Evolutionary conservation across 1,140 invertebrate genomes (phyloP).

Genomic region (Geopemphigus sp.): DNA sequence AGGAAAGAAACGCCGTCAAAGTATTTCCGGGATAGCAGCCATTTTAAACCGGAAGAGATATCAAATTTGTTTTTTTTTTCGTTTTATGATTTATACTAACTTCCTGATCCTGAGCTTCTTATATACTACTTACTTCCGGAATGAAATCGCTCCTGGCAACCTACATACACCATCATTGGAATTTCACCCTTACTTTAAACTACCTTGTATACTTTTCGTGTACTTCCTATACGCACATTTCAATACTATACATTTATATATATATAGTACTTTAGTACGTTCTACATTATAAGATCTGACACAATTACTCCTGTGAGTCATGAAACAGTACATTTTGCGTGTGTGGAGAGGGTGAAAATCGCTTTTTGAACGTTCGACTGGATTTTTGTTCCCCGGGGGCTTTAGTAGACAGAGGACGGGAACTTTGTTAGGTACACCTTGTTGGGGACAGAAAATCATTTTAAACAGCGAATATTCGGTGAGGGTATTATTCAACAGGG

Average conservation of each 20-base stretch:
- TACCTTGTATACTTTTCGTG: conserved; percentile 8
- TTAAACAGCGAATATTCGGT: conserved; percentile 39
- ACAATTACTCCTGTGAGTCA: conserved; percentile 46
- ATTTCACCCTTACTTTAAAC: conserved; percentile 19
- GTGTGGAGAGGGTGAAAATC: conserved; percentile 40
- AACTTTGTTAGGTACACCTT: conserved; percentile 49
- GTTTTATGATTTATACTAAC: conserved; percentile 32
- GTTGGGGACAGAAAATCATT: conserved; percentile 49
- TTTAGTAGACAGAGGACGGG: neutral
- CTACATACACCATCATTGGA: neutral
- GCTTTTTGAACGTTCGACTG: conserved; percentile 48
- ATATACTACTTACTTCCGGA: conserved; percentile 39
- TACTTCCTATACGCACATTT: neutral
- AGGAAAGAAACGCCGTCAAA: conserved; percentile 35
- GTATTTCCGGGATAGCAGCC: conserved; percentile 4
- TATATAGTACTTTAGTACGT: neutral
- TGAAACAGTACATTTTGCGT: conserved; percentile 30
- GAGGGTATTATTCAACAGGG: conserved; percentile 48
- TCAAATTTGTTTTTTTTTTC: conserved; percentile 35
- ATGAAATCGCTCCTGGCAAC: conserved; percentile 11
- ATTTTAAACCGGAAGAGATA: conserved; percentile 42
- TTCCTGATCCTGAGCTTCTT: conserved; percentile 31
- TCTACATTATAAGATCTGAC: conserved; percentile 29
- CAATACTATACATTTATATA: neutral
- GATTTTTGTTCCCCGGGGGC: conserved; percentile 41